Evolutionary conservation across 2,888 invertebrate species (phyloP).

Genomic region (Synergus gifuensis): DNA sequence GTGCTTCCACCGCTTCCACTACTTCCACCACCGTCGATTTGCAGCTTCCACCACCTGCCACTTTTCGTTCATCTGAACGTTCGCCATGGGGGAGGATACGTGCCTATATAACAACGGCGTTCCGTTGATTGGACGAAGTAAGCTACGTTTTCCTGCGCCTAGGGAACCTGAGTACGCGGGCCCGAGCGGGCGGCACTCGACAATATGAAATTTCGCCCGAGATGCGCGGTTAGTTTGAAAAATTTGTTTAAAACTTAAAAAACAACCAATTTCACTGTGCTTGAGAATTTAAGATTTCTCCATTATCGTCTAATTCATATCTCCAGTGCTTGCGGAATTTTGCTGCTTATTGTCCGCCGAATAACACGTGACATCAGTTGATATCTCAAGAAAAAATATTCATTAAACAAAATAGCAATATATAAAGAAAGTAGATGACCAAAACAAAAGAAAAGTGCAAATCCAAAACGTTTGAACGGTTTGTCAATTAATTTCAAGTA

Average conservation of each 20-base stretch:
- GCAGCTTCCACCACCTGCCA: conserved; percentile 59
- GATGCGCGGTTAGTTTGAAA: conserved; percentile 74
- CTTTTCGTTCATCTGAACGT: conserved; percentile 58
- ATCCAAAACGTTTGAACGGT: not conserved
- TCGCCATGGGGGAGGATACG: conserved; percentile 72
- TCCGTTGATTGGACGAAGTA: conserved; percentile 77
- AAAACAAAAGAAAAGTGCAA: not conserved
- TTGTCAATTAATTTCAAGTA: no score
- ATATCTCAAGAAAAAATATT: not conserved
- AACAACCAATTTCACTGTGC: not conserved
- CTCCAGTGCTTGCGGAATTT: not conserved
- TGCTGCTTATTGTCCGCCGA: not conserved
- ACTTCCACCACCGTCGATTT: conserved; percentile 46
- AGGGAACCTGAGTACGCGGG: conserved; percentile 72
- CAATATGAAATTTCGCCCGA: conserved; percentile 75
- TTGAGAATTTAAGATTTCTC: not conserved
- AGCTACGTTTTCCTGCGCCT: conserved; percentile 74
- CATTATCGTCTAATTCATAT: not conserved
- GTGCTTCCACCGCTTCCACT: conserved; percentile 45
- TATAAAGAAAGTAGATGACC: not conserved
- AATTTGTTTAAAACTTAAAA: not conserved
- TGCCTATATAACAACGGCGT: conserved; percentile 77
- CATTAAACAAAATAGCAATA: not conserved
- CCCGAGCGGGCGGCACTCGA: conserved; percentile 73
- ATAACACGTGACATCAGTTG: not conserved